A percentile compares a stretch with the other conserved stretches of the same genome.
Evolutionary conservation across 2,797 vertebrate genomes (phyloP).

Genomic region (Euphonia xanthogaster): DNA sequence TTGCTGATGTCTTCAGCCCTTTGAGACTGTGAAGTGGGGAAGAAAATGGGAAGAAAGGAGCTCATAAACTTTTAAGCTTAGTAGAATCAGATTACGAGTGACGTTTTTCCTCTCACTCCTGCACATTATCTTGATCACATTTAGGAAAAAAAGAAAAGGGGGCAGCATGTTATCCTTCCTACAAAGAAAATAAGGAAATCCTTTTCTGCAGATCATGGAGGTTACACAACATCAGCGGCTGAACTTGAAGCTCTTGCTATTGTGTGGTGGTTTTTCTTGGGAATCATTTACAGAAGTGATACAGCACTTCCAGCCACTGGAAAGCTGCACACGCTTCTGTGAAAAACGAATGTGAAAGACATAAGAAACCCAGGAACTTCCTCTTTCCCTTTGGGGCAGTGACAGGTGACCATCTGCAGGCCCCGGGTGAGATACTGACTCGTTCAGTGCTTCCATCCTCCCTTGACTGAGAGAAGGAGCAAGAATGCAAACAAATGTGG

Average conservation of each 20-base stretch:
- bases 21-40: background rate
- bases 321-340: background rate
- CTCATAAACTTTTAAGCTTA: background rate
- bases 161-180: background rate
- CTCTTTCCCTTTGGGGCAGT: background rate
- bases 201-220: background rate
- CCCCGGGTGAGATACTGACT: background rate
- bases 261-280: background rate
- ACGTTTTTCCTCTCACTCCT: fast-evolving
- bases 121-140: background rate
- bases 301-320: background rate
- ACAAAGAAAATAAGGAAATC: background rate
- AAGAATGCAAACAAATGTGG: background rate
- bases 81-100: background rate
- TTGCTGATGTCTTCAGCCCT: background rate
- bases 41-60: background rate
- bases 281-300: background rate
- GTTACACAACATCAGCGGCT: background rate
- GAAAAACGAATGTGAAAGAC: background rate
- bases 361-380: background rate
- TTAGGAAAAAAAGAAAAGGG: background rate
- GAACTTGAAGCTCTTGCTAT: background rate
- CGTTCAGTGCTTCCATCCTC: background rate
- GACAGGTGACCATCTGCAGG: background rate
- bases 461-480: background rate